Evolutionary conservation across 2,797 vertebrate genomes (phyloP).

Genomic region (Tamandua tetradactyla): DNA sequence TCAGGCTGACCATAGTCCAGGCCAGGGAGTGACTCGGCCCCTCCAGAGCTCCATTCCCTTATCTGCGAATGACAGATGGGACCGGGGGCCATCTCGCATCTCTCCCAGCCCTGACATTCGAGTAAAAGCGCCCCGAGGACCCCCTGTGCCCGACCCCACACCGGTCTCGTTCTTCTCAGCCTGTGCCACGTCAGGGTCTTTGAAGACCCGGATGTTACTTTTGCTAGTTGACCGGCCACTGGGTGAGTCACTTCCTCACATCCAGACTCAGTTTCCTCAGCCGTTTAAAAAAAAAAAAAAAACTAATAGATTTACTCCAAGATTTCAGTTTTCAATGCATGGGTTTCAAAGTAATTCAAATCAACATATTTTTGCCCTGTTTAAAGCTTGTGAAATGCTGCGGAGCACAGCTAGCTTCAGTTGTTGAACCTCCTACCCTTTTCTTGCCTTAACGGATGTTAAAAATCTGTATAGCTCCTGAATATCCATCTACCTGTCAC

Average conservation of each 20-base stretch:
- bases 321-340: neutral
- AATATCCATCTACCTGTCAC: neutral
- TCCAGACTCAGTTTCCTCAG: neutral
- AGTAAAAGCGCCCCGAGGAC: neutral
- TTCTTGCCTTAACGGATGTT: neutral
- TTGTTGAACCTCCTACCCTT: neutral
- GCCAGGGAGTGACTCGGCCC: neutral
- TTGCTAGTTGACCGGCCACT: neutral
- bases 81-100: fast-evolving
- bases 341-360: constrained; percentile 35
- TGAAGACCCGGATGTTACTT: neutral
- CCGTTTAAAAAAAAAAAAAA: neutral
- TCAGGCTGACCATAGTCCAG: neutral
- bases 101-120: neutral
- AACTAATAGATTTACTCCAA: neutral
- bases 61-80: neutral
- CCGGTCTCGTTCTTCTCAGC: neutral
- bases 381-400: neutral
- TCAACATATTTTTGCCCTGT: neutral
- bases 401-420: neutral
- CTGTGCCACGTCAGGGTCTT: neutral
- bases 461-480: neutral
- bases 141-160: fast-evolving
- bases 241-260: neutral
- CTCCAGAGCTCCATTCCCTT: fast-evolving